phyloP scores from a whole-genome alignment of 2,797 vertebrate genomes.

The Alcedo quadribrachys region DNA sequence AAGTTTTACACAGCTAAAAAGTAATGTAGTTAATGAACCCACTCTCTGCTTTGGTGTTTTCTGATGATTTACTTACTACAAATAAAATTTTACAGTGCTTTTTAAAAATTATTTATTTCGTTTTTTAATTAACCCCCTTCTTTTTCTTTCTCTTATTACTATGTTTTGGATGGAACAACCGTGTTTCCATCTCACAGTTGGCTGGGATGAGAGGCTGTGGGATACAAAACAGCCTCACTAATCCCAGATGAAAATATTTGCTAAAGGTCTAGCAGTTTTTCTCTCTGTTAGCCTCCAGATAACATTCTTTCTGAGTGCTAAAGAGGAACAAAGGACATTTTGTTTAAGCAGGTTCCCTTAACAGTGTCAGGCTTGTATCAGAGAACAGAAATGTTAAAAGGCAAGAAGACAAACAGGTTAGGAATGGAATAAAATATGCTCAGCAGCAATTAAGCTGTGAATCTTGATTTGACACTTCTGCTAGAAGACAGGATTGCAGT shows the following conservation, averaged over 20 bases:
- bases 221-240: background rate
- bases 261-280: background rate
- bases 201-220: background rate
- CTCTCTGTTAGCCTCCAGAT: background rate
- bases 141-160: background rate
- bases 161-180: background rate
- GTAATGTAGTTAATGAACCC: background rate
- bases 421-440: background rate
- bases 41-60: background rate
- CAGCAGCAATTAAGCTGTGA: background rate
- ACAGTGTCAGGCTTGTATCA: background rate
- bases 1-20: background rate
- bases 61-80: background rate
- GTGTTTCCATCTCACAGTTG: background rate
- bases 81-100: background rate
- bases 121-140: background rate
- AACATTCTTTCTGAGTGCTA: background rate
- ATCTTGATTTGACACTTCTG: background rate
- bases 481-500: background rate
- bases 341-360: constrained; percentile 16
- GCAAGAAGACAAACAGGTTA: constrained; percentile 31
- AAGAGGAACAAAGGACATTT: constrained; percentile 17
- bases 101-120: too few relatives aligned
- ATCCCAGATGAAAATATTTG: constrained; percentile 30
- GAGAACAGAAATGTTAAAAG: constrained; percentile 15